Evolutionary conservation across 2,888 invertebrate genomes (phyloP).

Genomic region (Molorchus minor): DNA sequence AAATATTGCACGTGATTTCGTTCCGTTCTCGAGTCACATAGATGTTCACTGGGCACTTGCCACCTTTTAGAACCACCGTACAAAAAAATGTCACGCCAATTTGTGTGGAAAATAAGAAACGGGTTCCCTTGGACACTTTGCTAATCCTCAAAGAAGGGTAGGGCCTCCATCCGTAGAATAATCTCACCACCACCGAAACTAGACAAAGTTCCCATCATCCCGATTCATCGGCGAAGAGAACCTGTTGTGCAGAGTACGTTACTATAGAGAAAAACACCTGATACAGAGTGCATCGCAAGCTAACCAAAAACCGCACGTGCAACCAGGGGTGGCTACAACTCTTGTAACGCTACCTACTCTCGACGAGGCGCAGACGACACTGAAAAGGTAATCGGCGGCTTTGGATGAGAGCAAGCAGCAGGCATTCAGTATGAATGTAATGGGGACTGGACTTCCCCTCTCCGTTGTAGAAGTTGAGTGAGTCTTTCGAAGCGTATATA

Average conservation of each 20-base stretch:
- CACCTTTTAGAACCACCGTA: not conserved
- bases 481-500: no score
- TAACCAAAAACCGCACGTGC: conserved; percentile 35
- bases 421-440: conserved; percentile 27
- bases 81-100: not conserved
- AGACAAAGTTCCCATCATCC: conserved; percentile 9
- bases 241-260: conserved; percentile 16
- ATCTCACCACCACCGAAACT: conserved; percentile 13
- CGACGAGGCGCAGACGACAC: conserved; percentile 33
- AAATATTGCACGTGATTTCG: conserved; percentile 16
- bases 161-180: conserved; percentile 8
- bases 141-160: conserved; percentile 8
- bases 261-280: conserved; percentile 4
- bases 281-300: conserved; percentile 1
- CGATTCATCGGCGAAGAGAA: not conserved
- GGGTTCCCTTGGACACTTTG: conserved; percentile 16
- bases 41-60: not conserved
- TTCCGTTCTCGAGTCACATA: conserved; percentile 10
- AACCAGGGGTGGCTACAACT: conserved; percentile 8
- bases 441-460: conserved; percentile 10
- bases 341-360: conserved; percentile 15
- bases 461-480: no score
- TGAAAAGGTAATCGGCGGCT: conserved; percentile 24
- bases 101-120: conserved; percentile 10
- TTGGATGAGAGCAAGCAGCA: conserved; percentile 6